Percentiles rank a stretch among this genome's conserved stretches.
Evolutionary conservation across 2,797 vertebrate genomes (phyloP).

Genomic region (Coccyzus lansbergi): DNA sequence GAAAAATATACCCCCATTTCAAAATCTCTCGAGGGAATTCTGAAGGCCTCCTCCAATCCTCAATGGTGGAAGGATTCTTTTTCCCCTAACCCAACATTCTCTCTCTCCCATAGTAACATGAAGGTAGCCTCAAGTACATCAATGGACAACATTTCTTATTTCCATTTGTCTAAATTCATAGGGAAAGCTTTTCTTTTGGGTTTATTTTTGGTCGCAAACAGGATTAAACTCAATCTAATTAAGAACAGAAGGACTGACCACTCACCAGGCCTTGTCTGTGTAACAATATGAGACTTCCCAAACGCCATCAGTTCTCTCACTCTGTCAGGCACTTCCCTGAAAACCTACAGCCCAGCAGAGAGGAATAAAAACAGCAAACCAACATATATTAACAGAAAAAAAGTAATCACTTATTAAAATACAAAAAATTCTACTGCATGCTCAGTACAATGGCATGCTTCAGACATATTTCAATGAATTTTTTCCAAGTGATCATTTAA

Average conservation of each 20-base stretch:
- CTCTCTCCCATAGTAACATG: neutral
- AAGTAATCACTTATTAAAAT: neutral
- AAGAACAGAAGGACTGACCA: neutral
- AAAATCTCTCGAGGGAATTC: neutral
- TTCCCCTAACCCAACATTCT: neutral
- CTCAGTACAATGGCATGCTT: neutral
- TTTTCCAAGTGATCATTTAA: neutral
- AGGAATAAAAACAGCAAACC: neutral
- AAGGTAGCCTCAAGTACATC: neutral
- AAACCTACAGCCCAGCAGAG: slow-evolving; percentile 73
- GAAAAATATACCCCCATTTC: neutral
- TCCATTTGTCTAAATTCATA: neutral
- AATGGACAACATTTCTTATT: neutral
- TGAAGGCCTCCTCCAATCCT: neutral
- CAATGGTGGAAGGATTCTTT: neutral
- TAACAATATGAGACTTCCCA: slow-evolving; percentile 74
- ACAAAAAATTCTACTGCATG: neutral
- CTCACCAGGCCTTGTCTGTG: slow-evolving; percentile 61
- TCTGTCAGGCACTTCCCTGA: slow-evolving; percentile 84
- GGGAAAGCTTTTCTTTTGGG: neutral
- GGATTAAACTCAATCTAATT: neutral
- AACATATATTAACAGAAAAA: neutral
- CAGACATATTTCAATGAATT: neutral
- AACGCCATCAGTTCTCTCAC: slow-evolving; percentile 81
- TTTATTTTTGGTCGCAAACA: neutral